phyloP scores from a whole-genome alignment of 2,888 invertebrate genomes.

The Spodoptera picta region DNA sequence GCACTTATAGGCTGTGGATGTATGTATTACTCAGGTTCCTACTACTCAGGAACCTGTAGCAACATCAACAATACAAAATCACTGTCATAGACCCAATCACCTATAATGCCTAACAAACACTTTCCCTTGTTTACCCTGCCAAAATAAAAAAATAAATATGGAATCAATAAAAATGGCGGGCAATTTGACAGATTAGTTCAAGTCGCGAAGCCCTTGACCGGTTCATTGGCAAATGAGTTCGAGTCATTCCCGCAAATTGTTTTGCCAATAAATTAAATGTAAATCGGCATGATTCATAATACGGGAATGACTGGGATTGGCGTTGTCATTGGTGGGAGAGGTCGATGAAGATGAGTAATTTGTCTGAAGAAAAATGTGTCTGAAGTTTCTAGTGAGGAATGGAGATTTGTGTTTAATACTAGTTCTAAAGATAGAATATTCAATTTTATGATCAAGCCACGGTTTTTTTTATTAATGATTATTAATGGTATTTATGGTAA shows the following conservation, averaged over 20 bases:
- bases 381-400: background rate
- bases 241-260: constrained; percentile 34
- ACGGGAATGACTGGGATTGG: constrained; percentile 30
- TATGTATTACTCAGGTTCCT: no score
- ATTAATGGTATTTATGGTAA: no score
- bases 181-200: no score
- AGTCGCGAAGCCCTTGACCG: no score
- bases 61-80: constrained; percentile 9
- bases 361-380: background rate
- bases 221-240: constrained; percentile 5
- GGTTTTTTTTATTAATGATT: no score
- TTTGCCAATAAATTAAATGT: constrained; percentile 46
- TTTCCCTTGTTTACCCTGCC: no score
- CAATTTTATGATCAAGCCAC: no score
- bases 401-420: background rate
- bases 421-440: background rate
- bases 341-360: constrained; percentile 17
- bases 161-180: no score
- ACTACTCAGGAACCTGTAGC: background rate
- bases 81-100: no score
- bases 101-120: no score
- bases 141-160: no score
- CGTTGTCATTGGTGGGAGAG: constrained; percentile 17
- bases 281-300: constrained; percentile 32
- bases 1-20: no score